Percentiles rank a stretch among this genome's conserved stretches.
phyloP scores from a whole-genome alignment of 1,140 invertebrate genomes.

The Pseudomyrmex sp. region DNA sequence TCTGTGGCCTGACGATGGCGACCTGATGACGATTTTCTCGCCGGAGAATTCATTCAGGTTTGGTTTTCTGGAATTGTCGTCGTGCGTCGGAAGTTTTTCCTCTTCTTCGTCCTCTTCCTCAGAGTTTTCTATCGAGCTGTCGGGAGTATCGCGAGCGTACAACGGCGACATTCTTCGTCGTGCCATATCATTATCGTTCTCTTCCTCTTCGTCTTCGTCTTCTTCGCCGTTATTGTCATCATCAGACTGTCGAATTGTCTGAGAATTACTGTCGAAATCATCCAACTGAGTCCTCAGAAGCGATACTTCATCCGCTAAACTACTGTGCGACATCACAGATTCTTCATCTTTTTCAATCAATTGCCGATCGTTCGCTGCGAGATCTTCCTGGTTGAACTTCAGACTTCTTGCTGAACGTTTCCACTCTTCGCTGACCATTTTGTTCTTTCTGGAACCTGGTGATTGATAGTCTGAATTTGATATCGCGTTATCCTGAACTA shows the following conservation, averaged over 20 bases:
- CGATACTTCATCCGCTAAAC: constrained; percentile 23
- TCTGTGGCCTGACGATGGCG: constrained; percentile 71
- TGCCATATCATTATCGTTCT: constrained; percentile 66
- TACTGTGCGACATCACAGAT: constrained; percentile 16
- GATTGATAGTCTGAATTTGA: constrained; percentile 13
- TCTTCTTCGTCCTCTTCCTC: constrained; percentile 60
- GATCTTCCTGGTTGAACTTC: neutral
- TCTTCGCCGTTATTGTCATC: constrained; percentile 54
- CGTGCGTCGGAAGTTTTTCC: constrained; percentile 1
- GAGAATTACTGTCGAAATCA: constrained; percentile 66
- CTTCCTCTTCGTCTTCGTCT: constrained; percentile 65
- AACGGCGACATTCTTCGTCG: constrained; percentile 77
- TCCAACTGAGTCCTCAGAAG: constrained; percentile 54
- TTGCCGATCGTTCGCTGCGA: constrained; percentile 1
- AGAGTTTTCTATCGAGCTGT: constrained; percentile 76
- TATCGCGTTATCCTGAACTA: constrained; percentile 20
- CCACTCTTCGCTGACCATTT: constrained; percentile 42
- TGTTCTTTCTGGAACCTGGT: constrained; percentile 29
- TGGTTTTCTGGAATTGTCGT: constrained; percentile 47
- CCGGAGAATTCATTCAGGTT: constrained; percentile 75
- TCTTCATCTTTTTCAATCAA: constrained; percentile 12
- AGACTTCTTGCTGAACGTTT: constrained; percentile 10
- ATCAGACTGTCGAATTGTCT: constrained; percentile 65
- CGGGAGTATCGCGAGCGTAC: constrained; percentile 78
- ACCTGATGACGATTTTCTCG: constrained; percentile 79